phyloP scores from a whole-genome alignment of 2,113 vertebrate species.

The Oenanthe melanoleuca region DNA sequence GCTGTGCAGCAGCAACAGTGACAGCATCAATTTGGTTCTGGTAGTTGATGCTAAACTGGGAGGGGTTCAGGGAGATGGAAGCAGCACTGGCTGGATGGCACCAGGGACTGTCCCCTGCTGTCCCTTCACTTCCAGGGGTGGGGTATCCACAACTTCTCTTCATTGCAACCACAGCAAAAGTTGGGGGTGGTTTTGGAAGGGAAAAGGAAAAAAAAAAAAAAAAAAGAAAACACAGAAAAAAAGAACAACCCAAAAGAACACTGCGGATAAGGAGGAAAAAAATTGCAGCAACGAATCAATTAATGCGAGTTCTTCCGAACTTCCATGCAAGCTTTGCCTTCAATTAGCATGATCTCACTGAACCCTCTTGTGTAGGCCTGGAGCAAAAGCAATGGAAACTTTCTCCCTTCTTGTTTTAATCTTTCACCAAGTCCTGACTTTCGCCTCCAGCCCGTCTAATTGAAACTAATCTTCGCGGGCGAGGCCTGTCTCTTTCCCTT shows the following conservation, averaged over 20 bases:
- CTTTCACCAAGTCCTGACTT: constrained; percentile 85
- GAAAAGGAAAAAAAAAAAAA: accelerated
- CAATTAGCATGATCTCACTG: constrained; percentile 78
- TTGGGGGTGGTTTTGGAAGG: background rate
- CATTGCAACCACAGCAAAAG: background rate
- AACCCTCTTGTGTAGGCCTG: constrained; percentile 74
- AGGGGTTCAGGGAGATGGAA: background rate
- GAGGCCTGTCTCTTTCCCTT: constrained; percentile 93
- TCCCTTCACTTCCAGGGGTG: background rate
- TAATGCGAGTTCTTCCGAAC: constrained; percentile 67
- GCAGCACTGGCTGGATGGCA: background rate
- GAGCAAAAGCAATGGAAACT: constrained; percentile 79
- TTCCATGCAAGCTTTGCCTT: constrained; percentile 74
- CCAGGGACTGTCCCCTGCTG: background rate
- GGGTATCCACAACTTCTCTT: background rate
- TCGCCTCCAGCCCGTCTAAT: constrained; percentile 97
- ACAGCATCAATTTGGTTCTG: constrained; percentile 7
- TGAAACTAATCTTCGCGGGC: constrained; percentile 96
- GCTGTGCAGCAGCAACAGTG: background rate
- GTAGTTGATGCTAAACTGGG: background rate
- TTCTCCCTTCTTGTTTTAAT: constrained; percentile 85
- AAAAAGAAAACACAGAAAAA: background rate
- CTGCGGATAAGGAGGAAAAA: constrained; percentile 1
- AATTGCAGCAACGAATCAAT: constrained; percentile 73
- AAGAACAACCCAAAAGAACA: constrained; percentile 1